A percentile compares a stretch with the other conserved stretches of the same genome.
Conservation (phyloP, 2,797 vertebrate genomes). For the Notolabrus celidotus region DNA sequence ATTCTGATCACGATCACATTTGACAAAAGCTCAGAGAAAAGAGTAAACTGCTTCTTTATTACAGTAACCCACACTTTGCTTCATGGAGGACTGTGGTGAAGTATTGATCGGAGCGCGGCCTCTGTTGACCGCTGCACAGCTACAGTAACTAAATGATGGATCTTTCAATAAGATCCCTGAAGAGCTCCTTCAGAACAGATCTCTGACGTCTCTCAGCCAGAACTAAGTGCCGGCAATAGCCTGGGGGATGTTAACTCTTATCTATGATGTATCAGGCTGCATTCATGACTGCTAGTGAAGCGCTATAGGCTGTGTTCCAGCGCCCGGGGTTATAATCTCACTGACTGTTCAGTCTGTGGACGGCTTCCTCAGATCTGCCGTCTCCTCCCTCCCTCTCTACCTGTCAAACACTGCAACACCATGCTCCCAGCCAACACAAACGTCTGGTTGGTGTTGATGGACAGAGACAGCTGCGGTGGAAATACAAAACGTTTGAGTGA, state of each 20-base stretch:
- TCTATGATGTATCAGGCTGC: slow-evolving; percentile 52
- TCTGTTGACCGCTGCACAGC: slow-evolving; percentile 49
- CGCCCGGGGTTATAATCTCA: slow-evolving; percentile 44
- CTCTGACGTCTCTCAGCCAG: slow-evolving; percentile 36
- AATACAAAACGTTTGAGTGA: slow-evolving; percentile 58
- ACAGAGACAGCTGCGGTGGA: slow-evolving; percentile 66
- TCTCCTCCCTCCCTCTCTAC: slow-evolving; percentile 30
- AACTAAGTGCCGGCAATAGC: slow-evolving; percentile 24
- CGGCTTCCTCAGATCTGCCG: slow-evolving; percentile 44
- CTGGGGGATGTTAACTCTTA: slow-evolving; percentile 53
- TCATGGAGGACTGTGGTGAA: slow-evolving; percentile 21
- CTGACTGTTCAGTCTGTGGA: slow-evolving; percentile 41
- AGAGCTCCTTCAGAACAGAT: slow-evolving; percentile 44
- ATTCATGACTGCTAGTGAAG: slow-evolving; percentile 38
- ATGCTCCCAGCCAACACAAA: slow-evolving; percentile 43
- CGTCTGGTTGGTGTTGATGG: slow-evolving; percentile 57
- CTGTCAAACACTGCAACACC: slow-evolving; percentile 40
- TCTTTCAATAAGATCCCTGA: slow-evolving; percentile 38
- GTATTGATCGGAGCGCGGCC: slow-evolving; percentile 46
- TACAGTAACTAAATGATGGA: slow-evolving; percentile 55
- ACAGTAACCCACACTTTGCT: neutral
- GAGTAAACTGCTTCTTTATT: slow-evolving; percentile 25
- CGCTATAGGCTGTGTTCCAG: slow-evolving; percentile 34
- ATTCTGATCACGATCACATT: slow-evolving; percentile 23
- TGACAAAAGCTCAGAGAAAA: slow-evolving; percentile 31